Conservation (phyloP, 2,113 vertebrate genomes). For the Aegypius monachus region DNA sequence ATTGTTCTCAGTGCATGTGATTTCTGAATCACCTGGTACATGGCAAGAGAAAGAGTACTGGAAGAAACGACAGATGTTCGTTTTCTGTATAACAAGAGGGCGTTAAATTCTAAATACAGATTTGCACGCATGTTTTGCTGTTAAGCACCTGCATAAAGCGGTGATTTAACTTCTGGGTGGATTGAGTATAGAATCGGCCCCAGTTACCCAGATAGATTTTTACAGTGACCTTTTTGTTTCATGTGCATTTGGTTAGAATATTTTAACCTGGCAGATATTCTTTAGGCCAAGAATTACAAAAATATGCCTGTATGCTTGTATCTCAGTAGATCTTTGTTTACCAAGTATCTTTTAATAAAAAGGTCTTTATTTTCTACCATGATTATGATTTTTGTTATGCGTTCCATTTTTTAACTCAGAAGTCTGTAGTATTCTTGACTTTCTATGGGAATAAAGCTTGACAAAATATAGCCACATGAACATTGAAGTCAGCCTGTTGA, state of each 20-base stretch:
- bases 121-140: not conserved
- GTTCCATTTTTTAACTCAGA: not conserved
- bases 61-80: not conserved
- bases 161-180: not conserved
- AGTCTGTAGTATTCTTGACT: conserved; percentile 33
- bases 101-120: not conserved
- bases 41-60: not conserved
- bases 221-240: not conserved
- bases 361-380: not conserved
- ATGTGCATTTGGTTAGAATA: not conserved
- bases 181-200: not conserved
- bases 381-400: not conserved
- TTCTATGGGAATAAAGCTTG: conserved; percentile 2
- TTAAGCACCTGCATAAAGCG: not conserved
- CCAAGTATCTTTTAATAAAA: not conserved
- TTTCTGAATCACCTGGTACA: not conserved
- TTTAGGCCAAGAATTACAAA: not conserved
- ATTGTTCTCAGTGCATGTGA: fast-evolving
- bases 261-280: not conserved
- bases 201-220: not conserved
- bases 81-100: too few relatives aligned
- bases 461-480: conserved; percentile 48
- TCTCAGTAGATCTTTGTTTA: not conserved
- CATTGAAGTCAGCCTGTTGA: conserved; percentile 25
- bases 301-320: not conserved